Conservation (phyloP, 2,113 vertebrate genomes). For the Carassius carassius region DNA sequence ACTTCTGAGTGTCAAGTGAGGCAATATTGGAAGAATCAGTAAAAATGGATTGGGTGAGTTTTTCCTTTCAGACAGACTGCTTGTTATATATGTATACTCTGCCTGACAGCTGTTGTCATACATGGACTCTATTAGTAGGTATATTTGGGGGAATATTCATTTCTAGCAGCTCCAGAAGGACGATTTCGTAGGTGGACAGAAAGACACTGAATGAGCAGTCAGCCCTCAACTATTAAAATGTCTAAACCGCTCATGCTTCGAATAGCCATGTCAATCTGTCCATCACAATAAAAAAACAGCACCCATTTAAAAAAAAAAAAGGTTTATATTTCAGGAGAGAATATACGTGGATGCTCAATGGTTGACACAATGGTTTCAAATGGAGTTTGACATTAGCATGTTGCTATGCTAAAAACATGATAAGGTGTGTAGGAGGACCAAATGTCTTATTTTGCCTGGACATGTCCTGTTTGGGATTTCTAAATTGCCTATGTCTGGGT, state of each 20-base stretch:
- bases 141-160: slow-evolving; percentile 15
- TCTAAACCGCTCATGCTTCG: background rate
- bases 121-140: background rate
- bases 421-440: background rate
- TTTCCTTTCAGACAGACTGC: background rate
- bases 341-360: background rate
- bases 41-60: background rate
- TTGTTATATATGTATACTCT: background rate
- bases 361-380: background rate
- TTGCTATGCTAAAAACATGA: background rate
- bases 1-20: slow-evolving; percentile 42
- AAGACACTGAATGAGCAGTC: background rate
- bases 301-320: background rate
- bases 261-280: slow-evolving; percentile 10
- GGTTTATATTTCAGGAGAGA: background rate
- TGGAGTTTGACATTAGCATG: background rate
- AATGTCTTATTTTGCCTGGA: background rate
- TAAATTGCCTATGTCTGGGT: background rate
- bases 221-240: background rate
- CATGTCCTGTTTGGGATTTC: background rate
- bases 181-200: background rate
- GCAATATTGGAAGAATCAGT: slow-evolving; percentile 10
- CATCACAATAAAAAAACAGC: background rate
- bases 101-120: slow-evolving; percentile 1
- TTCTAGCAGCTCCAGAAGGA: background rate